These are phyloP conservation scores for Anolis sagrei DNA, from an alignment of 2,113 vertebrate genomes.

Conservation along the genomic window DNA sequence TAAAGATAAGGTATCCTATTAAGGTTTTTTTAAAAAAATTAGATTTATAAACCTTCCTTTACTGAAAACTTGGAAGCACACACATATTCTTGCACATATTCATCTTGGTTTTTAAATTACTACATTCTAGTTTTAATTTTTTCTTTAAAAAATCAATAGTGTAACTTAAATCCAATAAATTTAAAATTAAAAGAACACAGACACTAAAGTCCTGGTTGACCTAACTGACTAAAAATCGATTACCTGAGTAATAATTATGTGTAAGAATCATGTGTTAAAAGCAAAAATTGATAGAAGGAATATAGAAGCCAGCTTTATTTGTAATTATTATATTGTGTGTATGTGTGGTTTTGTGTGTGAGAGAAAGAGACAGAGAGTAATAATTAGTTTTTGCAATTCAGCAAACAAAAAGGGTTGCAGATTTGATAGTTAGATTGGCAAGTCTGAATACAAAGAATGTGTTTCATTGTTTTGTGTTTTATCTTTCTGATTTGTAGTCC, in stretches of 20 bases:
- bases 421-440: background rate
- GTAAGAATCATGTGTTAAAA: too few relatives aligned
- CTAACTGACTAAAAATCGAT: background rate
- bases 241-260: background rate
- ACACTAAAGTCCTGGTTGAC: background rate
- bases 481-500: too few relatives aligned
- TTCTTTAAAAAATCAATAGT: too few relatives aligned
- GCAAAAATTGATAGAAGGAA: background rate
- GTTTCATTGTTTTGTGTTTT: too few relatives aligned
- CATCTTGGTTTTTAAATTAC: too few relatives aligned
- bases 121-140: too few relatives aligned
- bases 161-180: too few relatives aligned
- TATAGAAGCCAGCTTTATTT: background rate
- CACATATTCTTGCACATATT: background rate
- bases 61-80: background rate
- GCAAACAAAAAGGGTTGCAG: too few relatives aligned
- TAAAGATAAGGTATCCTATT: background rate
- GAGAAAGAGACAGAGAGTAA: too few relatives aligned
- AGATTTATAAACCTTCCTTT: background rate
- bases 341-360: background rate
- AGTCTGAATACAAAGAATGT: background rate
- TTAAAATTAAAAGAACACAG: too few relatives aligned
- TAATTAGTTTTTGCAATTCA: too few relatives aligned
- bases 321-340: background rate
- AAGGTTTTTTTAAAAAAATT: background rate